Evolutionary conservation across 2,888 invertebrate species (phyloP), one percentile per base, ranked within the genome.

Genomic region (Odiellus spinosus): DNA sequence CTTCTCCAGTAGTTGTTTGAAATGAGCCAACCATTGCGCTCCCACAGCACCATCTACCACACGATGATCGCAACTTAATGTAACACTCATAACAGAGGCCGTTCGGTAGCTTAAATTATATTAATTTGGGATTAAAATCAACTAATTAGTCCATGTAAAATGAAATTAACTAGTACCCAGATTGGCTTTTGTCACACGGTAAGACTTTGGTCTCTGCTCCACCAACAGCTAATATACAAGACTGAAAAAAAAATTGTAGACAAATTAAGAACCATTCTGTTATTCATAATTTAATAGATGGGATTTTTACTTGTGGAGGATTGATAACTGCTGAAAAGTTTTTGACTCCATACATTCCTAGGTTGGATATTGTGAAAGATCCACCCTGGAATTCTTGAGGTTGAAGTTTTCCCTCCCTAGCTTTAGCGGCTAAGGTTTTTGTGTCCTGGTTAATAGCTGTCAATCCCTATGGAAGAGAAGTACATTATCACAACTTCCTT

Each of bases 11-110:
- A 78, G 80, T 51, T 78, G 77, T 59, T 80, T 82, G 72, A 98
- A 90, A 44, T 80, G 81, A 60, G 81, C 74, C 62, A 99, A 74
- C 93, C 93, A 99, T 64, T 82, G 77, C 2, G 98, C 98, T 46
- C 93, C 98, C 3, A 98, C 83, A 56, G 96, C 96, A 42, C 98
- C 98, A 67, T 98, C 96, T 6, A 98, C 85, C 19, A 91, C 88
- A 60, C 98, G 75, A 67, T 98, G 98, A 70, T 98, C 98, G 60
- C 88, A 88, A 57, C 95, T 93, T 52, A 96, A 73, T 15, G 96
- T 96, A 50, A 93, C 91, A 38, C 77, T 77, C 71, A 96, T 76
- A 63, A 80, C 77, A 57, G 80, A 78, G 2, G 80, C 77, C 32
- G 50, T 18, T 20, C 51, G 42, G 34, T 49, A 55, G 21, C 52